Evolutionary conservation across 2,888 invertebrate species (phyloP).

Genomic region (Cerastis rubricosa): DNA sequence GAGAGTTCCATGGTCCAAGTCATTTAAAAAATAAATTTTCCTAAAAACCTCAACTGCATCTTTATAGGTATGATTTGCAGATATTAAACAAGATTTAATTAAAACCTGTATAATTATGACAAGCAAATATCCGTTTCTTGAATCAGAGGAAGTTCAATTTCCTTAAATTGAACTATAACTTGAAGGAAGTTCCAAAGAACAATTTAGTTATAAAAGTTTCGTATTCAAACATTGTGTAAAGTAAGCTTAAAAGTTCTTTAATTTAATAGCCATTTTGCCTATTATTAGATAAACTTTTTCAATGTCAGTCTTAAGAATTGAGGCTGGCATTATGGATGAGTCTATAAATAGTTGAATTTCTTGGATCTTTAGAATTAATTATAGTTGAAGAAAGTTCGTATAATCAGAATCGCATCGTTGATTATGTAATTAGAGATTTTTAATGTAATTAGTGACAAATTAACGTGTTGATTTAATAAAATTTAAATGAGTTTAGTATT

Average conservation of each 20-base stretch:
- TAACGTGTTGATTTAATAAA: too few relatives aligned
- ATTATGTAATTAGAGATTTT: too few relatives aligned
- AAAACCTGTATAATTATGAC: constrained; percentile 10
- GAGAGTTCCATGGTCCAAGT: too few relatives aligned
- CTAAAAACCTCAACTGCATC: too few relatives aligned
- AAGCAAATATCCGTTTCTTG: constrained; percentile 4
- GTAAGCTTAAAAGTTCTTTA: constrained; percentile 39
- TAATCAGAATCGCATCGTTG: too few relatives aligned
- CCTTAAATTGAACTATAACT: constrained; percentile 41
- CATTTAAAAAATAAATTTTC: too few relatives aligned
- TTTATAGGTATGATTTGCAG: background rate
- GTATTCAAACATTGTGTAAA: constrained; percentile 33
- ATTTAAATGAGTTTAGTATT: too few relatives aligned
- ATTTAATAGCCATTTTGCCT: constrained; percentile 29
- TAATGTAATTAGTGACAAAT: too few relatives aligned
- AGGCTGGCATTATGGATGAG: constrained; percentile 1
- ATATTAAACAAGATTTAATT: constrained; percentile 7
- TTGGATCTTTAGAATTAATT: background rate
- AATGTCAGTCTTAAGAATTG: background rate
- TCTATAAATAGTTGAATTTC: background rate
- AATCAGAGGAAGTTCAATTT: constrained; percentile 38
- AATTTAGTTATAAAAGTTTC: constrained; percentile 39
- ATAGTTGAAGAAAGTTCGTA: background rate
- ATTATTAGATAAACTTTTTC: constrained; percentile 10
- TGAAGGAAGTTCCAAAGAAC: constrained; percentile 20